These are phyloP conservation scores for Panurus biarmicus DNA, from an alignment of 2,113 vertebrate species.

Conservation along the genomic window DNA sequence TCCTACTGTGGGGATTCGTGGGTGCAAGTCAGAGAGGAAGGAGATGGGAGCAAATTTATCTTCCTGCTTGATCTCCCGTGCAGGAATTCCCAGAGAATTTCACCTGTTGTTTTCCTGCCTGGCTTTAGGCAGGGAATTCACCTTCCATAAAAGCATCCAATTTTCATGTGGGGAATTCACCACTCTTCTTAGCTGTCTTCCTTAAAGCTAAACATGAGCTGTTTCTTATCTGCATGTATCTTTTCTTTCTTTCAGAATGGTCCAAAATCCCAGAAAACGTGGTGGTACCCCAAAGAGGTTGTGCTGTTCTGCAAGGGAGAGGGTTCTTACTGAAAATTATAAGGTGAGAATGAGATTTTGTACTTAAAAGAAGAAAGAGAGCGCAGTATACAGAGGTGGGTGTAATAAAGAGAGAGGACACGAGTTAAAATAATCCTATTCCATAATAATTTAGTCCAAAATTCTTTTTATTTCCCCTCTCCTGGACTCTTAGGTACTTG, in stretches of 20 bases:
- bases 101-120: background rate
- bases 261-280: background rate
- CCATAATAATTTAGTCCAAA: accelerated
- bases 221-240: background rate
- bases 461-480: background rate
- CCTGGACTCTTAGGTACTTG: background rate
- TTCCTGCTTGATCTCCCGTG: background rate
- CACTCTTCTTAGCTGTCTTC: background rate
- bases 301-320: background rate
- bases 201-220: background rate
- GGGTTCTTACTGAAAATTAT: background rate
- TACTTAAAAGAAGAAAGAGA: background rate
- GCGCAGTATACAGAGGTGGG: accelerated
- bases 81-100: background rate
- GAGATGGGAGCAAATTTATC: background rate
- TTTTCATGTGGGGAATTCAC: background rate
- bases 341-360: background rate
- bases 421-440: background rate
- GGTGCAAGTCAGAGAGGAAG: background rate
- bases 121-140: background rate
- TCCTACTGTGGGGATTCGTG: background rate
- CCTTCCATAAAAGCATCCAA: background rate
- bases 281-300: background rate
- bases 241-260: background rate
- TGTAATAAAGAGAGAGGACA: background rate